Percentiles rank a stretch among this genome's conserved stretches.
phyloP scores from a whole-genome alignment of 2,888 invertebrate species.

The Eupeodes luniger region DNA sequence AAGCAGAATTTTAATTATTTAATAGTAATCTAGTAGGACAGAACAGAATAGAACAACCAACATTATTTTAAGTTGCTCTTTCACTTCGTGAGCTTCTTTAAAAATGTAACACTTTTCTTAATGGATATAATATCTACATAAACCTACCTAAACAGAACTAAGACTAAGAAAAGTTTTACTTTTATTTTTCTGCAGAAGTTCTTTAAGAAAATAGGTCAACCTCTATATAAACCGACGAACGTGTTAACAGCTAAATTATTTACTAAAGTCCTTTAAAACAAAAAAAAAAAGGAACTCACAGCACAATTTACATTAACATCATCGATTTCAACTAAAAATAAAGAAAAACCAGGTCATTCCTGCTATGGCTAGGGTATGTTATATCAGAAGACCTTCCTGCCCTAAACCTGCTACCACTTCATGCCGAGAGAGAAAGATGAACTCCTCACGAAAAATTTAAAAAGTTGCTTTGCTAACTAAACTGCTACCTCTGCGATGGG shows the following conservation, averaged over 20 bases:
- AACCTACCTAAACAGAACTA: no score
- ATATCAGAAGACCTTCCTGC: no score
- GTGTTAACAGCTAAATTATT: constrained; percentile 32
- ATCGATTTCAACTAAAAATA: constrained; percentile 25
- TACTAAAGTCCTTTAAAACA: background rate
- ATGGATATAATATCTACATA: no score
- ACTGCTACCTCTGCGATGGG: background rate
- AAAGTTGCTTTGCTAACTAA: background rate
- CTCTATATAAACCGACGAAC: background rate
- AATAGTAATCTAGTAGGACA: no score
- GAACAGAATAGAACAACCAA: no score
- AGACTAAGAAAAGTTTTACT: background rate
- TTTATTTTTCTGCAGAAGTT: background rate
- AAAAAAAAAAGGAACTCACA: background rate
- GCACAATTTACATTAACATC: constrained; percentile 7
- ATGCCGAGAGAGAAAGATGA: constrained; percentile 9
- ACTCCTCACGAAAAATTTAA: constrained; percentile 21
- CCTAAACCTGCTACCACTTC: background rate
- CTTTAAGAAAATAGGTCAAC: constrained; percentile 13
- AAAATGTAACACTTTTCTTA: no score
- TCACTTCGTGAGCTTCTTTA: no score
- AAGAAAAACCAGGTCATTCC: constrained; percentile 13
- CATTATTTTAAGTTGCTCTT: no score
- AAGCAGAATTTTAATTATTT: no score
- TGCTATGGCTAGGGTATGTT: background rate